phyloP scores from a whole-genome alignment of 2,888 invertebrate species.

The Mystacides longicornis region DNA sequence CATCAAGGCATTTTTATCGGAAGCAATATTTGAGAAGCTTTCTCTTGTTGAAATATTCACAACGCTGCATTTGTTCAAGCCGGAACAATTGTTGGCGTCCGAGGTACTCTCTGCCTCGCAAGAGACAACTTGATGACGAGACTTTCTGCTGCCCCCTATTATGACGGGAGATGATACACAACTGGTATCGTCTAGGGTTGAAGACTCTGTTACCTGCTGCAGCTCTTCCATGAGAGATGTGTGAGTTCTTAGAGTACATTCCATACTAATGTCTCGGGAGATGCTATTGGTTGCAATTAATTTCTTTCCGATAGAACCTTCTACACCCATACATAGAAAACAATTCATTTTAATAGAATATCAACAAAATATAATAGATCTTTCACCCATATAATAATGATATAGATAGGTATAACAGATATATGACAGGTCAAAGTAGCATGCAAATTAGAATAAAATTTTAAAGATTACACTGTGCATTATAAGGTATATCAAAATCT shows the following conservation, averaged over 20 bases:
- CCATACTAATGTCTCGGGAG: slow-evolving; percentile 3
- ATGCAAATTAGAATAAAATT: too few species aligned
- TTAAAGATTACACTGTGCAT: too few species aligned
- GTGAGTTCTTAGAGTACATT: slow-evolving; percentile 14
- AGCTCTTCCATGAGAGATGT: slow-evolving; percentile 18
- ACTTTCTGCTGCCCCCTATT: too few species aligned
- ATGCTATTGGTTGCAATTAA: not conserved
- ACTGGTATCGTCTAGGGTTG: not conserved
- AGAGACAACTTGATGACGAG: too few species aligned
- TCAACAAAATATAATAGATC: too few species aligned
- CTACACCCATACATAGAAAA: slow-evolving; percentile 6
- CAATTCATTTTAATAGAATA: too few species aligned
- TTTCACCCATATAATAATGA: too few species aligned
- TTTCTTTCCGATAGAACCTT: slow-evolving; percentile 5
- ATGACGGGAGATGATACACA: slow-evolving; percentile 1
- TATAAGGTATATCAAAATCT: too few species aligned
- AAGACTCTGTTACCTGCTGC: not conserved
- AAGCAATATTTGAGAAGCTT: not conserved
- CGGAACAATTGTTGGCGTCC: not conserved
- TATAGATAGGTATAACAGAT: too few species aligned
- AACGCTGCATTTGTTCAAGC: too few species aligned
- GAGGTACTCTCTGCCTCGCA: not conserved
- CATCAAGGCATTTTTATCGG: not conserved
- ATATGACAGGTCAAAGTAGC: too few species aligned
- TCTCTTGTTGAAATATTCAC: not conserved